phyloP scores from a whole-genome alignment of 2,797 vertebrate genomes.

The Leuciscus waleckii region DNA sequence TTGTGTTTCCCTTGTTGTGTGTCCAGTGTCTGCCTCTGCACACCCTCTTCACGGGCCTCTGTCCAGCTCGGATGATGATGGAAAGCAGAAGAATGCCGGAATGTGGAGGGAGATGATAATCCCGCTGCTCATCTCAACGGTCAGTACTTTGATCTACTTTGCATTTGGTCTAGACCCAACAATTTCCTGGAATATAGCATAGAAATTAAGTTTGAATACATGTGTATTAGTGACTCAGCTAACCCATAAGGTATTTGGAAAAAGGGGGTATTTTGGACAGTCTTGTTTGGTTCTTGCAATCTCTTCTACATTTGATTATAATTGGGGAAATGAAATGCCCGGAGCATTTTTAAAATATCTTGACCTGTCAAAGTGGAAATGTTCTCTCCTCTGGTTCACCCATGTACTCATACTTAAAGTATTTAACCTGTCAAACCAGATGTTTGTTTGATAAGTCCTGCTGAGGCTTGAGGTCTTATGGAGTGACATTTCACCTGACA shows the following conservation, averaged over 20 bases:
- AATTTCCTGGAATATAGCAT: conserved; percentile 50
- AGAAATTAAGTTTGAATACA: neutral
- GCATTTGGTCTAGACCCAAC: conserved; percentile 37
- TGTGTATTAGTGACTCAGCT: neutral
- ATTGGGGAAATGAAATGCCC: neutral
- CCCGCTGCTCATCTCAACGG: conserved; percentile 43
- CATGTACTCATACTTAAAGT: conserved; percentile 19
- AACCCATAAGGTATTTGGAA: neutral
- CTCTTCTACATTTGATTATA: neutral
- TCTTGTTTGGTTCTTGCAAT: neutral
- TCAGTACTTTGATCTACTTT: conserved; percentile 56
- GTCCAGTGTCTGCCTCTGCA: conserved; percentile 4
- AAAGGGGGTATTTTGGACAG: neutral
- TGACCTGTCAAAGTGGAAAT: neutral
- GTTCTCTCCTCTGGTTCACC: conserved; percentile 17
- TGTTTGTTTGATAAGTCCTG: conserved; percentile 35
- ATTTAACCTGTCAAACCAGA: conserved; percentile 50
- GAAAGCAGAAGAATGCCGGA: conserved; percentile 61
- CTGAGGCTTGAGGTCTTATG: neutral
- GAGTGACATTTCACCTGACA: neutral
- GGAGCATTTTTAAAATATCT: conserved; percentile 8
- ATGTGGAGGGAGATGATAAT: conserved; percentile 52
- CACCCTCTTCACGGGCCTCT: conserved; percentile 40
- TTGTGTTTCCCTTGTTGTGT: conserved; percentile 19
- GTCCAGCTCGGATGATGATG: conserved; percentile 55